phyloP scores from a whole-genome alignment of 2,888 invertebrate species.

The Saturnia pavonia region DNA sequence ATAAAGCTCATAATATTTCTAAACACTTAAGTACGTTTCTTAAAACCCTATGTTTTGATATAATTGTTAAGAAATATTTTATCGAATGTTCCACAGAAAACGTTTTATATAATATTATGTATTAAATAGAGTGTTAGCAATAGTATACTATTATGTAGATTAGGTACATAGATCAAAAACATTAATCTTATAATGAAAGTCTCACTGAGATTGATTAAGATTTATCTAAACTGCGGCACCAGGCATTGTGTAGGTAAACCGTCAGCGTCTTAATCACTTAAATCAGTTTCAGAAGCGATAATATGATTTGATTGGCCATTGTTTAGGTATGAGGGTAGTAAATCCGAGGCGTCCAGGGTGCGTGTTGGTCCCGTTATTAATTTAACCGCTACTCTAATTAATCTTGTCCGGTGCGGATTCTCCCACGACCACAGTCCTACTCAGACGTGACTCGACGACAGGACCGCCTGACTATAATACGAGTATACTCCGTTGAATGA shows the following conservation, averaged over 20 bases:
- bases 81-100: background rate
- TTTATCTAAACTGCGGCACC: slow-evolving; percentile 2
- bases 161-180: slow-evolving; percentile 2
- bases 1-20: no score
- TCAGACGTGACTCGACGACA: slow-evolving; percentile 3
- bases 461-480: background rate
- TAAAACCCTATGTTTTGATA: no score
- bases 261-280: slow-evolving; percentile 22
- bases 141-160: background rate
- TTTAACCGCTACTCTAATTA: slow-evolving; percentile 76
- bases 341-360: slow-evolving; percentile 48
- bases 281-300: slow-evolving; percentile 32
- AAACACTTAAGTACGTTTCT: no score
- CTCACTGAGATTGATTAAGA: slow-evolving; percentile 7
- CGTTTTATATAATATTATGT: background rate
- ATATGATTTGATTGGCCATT: slow-evolving; percentile 55
- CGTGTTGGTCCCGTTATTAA: slow-evolving; percentile 71
- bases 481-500: background rate
- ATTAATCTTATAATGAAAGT: slow-evolving; percentile 12
- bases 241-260: slow-evolving; percentile 16
- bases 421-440: slow-evolving; percentile 48
- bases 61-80: no score
- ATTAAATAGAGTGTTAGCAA: background rate
- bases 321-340: slow-evolving; percentile 41
- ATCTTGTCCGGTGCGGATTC: slow-evolving; percentile 71